Conservation (phyloP, 2,113 vertebrate species). For the Mustela nigripes region DNA sequence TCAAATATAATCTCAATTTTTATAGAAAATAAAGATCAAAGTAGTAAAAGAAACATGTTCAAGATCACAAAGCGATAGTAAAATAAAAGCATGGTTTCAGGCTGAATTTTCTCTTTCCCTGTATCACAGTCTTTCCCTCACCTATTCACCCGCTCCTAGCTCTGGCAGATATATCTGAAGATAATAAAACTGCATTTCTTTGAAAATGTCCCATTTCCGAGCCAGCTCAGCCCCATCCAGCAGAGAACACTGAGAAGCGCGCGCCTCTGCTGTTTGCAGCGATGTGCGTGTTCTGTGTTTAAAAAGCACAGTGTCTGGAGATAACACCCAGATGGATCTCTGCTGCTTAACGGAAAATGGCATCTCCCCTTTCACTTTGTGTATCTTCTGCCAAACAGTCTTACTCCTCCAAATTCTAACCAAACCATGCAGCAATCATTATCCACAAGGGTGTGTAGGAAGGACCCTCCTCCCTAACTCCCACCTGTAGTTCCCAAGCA, state of each 20-base stretch:
- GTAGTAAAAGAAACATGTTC: neutral
- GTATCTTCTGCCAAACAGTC: neutral
- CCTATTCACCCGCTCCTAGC: neutral
- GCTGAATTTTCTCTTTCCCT: neutral
- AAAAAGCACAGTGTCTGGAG: neutral
- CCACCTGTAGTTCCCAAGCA: neutral
- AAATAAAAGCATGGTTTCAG: neutral
- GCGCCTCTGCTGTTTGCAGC: neutral
- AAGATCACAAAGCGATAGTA: neutral
- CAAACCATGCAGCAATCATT: neutral
- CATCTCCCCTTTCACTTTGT: neutral
- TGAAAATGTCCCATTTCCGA: neutral
- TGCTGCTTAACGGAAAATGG: neutral
- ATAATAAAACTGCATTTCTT: neutral
- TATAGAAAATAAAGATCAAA: neutral
- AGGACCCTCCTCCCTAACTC: neutral
- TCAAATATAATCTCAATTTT: neutral
- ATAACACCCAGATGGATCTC: conserved; percentile 3
- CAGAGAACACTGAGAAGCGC: neutral
- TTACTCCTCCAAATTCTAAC: conserved; percentile 40
- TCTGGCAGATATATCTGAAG: neutral
- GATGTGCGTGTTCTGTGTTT: neutral
- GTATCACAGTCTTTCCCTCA: neutral
- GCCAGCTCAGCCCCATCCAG: neutral
- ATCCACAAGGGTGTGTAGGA: neutral